Conservation (phyloP, 2,888 invertebrate species). For the Iphiclides podalirius region DNA sequence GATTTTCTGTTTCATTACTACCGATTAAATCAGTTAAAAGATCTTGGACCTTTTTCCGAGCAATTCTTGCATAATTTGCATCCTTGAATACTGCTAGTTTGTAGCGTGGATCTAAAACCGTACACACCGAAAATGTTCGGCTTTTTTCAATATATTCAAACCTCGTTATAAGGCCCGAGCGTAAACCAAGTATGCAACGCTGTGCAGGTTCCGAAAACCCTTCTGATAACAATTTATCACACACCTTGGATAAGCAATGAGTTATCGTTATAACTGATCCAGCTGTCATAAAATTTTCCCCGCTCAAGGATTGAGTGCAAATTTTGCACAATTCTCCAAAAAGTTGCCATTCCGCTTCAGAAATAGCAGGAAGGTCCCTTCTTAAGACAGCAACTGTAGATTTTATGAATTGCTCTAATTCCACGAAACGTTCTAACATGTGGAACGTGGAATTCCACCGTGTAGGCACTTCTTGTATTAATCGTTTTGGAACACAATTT, state of each 20-base stretch:
- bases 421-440: no score
- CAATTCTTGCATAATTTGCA: constrained; percentile 25
- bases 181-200: no score
- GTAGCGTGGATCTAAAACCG: constrained; percentile 29
- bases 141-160: constrained; percentile 26
- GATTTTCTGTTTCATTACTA: neutral
- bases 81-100: no score
- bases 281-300: no score
- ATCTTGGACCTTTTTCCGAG: constrained; percentile 24
- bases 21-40: constrained; percentile 4
- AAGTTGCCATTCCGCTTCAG: constrained; percentile 30
- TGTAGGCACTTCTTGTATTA: constrained; percentile 33
- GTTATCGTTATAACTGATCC: no score
- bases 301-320: constrained; percentile 34
- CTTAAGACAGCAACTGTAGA: constrained; percentile 26
- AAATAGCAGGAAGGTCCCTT: constrained; percentile 27
- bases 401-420: constrained; percentile 19
- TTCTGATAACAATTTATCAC: constrained; percentile 23
- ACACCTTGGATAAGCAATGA: no score
- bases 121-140: constrained; percentile 27
- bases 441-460: no score
- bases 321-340: constrained; percentile 24
- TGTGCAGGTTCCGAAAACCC: constrained; percentile 3
- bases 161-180: constrained; percentile 16
- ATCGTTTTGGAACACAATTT: constrained; percentile 22